These are phyloP conservation scores for Bathynomus jamesi DNA, from an alignment of 1,140 invertebrate genomes.

Conservation along the genomic window DNA sequence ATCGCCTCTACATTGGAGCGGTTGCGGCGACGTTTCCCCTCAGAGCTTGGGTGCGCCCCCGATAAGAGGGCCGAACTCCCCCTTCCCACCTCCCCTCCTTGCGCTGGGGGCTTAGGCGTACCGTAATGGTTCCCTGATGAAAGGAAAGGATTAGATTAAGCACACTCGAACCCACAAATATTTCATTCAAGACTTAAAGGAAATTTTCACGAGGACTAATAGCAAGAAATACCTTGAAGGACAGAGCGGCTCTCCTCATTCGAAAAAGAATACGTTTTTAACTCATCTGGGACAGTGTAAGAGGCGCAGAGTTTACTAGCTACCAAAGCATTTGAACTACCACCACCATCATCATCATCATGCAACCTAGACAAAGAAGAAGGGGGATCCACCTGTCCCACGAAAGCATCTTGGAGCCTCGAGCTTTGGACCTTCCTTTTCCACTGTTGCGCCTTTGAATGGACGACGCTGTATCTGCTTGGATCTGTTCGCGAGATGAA, in stretches of 20 bases:
- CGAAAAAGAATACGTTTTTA: neutral
- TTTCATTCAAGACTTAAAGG: too few relatives aligned
- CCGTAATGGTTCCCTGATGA: constrained; percentile 49
- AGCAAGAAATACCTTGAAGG: neutral
- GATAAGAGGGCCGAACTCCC: constrained; percentile 43
- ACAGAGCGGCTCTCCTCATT: neutral
- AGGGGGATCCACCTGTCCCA: too few relatives aligned
- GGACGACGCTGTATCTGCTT: constrained; percentile 4
- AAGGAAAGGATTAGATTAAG: constrained; percentile 4
- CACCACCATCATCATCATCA: neutral
- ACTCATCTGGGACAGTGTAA: neutral
- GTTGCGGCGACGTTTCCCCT: constrained; percentile 52
- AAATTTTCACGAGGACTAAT: neutral
- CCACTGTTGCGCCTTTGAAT: too few relatives aligned
- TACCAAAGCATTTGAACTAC: neutral
- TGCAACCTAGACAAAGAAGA: neutral
- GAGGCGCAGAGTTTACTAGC: neutral
- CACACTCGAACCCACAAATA: neutral
- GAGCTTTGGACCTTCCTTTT: too few relatives aligned
- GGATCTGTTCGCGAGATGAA: constrained; percentile 10
- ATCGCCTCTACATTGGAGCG: constrained; percentile 52
- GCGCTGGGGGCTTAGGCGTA: constrained; percentile 48
- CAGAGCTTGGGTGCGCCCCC: constrained; percentile 50
- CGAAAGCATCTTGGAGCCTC: too few relatives aligned
- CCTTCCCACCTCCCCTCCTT: constrained; percentile 31